These are phyloP conservation scores for Tribolium madens DNA, from an alignment of 1,140 invertebrate species.

Conservation along the genomic window DNA sequence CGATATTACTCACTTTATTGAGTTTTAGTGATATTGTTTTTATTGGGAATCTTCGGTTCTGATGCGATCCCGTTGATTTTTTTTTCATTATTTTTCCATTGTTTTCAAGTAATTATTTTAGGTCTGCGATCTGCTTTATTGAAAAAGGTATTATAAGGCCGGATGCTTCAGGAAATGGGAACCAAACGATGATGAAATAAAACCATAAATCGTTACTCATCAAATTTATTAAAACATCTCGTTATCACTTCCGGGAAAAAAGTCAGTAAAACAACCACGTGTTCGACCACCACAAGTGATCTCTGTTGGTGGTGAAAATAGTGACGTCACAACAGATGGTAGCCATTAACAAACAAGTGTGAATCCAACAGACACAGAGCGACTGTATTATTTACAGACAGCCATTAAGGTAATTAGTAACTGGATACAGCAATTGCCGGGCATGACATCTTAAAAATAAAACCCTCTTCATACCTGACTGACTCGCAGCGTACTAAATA, in stretches of 20 bases:
- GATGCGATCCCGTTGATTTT: constrained; percentile 51
- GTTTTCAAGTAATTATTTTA: constrained; percentile 62
- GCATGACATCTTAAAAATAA: constrained; percentile 48
- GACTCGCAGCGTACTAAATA: background rate
- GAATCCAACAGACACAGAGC: constrained; percentile 44
- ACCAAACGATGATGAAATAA: background rate
- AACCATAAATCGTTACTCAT: background rate
- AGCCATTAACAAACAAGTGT: constrained; percentile 56
- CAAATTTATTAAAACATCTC: constrained; percentile 4
- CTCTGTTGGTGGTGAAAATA: constrained; percentile 14
- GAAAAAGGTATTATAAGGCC: constrained; percentile 12
- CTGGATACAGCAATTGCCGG: constrained; percentile 55
- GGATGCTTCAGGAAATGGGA: constrained; percentile 17
- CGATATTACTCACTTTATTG: constrained; percentile 62
- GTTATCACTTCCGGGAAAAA: background rate
- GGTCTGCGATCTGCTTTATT: constrained; percentile 45
- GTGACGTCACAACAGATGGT: constrained; percentile 52
- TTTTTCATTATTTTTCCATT: constrained; percentile 60
- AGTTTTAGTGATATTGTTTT: constrained; percentile 61
- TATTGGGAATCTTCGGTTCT: constrained; percentile 57
- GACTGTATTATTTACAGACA: constrained; percentile 53
- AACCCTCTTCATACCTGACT: background rate
- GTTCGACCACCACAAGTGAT: constrained; percentile 36
- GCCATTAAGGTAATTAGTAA: constrained; percentile 58
- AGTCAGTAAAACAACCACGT: background rate